These are phyloP conservation scores for Hoplodrina ambigua DNA, from an alignment of 2,888 invertebrate genomes.

Conservation along the genomic window DNA sequence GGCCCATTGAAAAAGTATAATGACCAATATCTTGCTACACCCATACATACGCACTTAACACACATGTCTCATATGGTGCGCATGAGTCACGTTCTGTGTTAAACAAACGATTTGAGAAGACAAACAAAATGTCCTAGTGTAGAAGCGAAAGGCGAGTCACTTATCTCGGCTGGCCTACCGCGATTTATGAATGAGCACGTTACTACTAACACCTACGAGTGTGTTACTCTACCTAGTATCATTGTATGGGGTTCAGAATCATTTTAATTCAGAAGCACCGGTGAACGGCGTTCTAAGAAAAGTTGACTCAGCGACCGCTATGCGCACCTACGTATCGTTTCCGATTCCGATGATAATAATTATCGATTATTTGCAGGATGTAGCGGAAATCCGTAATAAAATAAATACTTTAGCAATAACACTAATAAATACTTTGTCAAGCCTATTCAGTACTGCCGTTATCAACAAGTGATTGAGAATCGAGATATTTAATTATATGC, in stretches of 20 bases:
- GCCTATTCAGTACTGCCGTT: slow-evolving; percentile 20
- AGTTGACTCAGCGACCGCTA: slow-evolving; percentile 71
- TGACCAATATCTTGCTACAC: slow-evolving; percentile 75
- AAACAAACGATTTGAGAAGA: slow-evolving; percentile 76
- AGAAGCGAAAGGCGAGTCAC: slow-evolving; percentile 67
- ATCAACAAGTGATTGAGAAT: slow-evolving; percentile 20
- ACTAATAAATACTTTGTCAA: slow-evolving; percentile 21
- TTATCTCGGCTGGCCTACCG: slow-evolving; percentile 76
- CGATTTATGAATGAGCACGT: slow-evolving; percentile 83
- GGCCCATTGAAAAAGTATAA: slow-evolving; percentile 76
- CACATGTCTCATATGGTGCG: slow-evolving; percentile 62
- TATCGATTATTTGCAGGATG: slow-evolving; percentile 61
- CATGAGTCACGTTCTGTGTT: slow-evolving; percentile 74
- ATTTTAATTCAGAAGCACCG: slow-evolving; percentile 70
- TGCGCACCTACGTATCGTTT: slow-evolving; percentile 72
- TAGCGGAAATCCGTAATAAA: slow-evolving; percentile 52
- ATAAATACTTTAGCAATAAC: slow-evolving; percentile 38
- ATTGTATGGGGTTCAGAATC: slow-evolving; percentile 66
- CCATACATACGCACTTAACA: slow-evolving; percentile 63
- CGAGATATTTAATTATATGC: slow-evolving; percentile 39
- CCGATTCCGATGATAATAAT: slow-evolving; percentile 71
- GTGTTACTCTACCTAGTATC: slow-evolving; percentile 64
- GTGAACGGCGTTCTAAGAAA: slow-evolving; percentile 72
- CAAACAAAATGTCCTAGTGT: slow-evolving; percentile 68
- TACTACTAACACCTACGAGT: slow-evolving; percentile 69